Percentiles rank a stretch among this genome's conserved stretches.
Evolutionary conservation across 2,113 vertebrate genomes (phyloP).

Genomic region (Monopterus albus): DNA sequence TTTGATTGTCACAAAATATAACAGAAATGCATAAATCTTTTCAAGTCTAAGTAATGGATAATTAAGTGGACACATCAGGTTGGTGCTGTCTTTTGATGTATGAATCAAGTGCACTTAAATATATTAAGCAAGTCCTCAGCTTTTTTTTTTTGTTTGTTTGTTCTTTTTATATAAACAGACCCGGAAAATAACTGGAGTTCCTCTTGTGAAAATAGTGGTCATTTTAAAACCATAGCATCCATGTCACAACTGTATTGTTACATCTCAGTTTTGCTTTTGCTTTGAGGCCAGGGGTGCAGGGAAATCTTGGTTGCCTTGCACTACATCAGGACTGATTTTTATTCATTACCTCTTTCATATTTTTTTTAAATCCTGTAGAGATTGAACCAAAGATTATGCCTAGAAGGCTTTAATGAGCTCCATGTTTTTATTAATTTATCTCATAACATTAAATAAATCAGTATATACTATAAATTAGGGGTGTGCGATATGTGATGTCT

Average conservation of each 20-base stretch:
- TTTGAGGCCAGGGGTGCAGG: not conserved
- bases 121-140: conserved; percentile 13
- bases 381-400: too few species aligned
- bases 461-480: too few species aligned
- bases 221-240: not conserved
- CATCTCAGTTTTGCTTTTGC: conserved; percentile 21
- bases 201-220: not conserved
- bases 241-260: not conserved
- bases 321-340: too few species aligned
- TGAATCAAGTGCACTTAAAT: not conserved
- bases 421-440: too few species aligned
- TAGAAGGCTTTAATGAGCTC: too few species aligned
- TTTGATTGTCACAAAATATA: not conserved
- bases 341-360: too few species aligned
- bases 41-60: not conserved
- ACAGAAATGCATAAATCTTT: not conserved
- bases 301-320: not conserved
- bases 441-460: too few species aligned
- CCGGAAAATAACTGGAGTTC: conserved; percentile 28
- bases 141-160: conserved; percentile 11
- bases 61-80: too few species aligned
- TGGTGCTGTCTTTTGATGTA: not conserved
- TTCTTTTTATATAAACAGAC: too few species aligned
- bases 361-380: too few species aligned
- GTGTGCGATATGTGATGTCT: too few species aligned